These are phyloP conservation scores for Diachasmimorpha longicaudata DNA, from an alignment of 1,140 invertebrate species.

Conservation along the genomic window DNA sequence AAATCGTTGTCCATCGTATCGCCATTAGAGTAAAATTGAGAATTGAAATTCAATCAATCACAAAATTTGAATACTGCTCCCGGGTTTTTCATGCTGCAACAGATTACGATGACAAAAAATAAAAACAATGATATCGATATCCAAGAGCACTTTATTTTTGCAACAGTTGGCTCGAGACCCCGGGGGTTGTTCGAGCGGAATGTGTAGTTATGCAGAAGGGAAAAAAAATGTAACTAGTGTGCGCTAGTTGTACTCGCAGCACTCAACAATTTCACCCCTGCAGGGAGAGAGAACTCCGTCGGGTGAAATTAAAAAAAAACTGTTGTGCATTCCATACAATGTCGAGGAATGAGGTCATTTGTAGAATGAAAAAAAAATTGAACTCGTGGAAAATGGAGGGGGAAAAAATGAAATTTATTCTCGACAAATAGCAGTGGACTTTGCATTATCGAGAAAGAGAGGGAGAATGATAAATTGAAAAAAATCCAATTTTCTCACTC, in stretches of 20 bases:
- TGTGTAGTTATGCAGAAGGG: neutral
- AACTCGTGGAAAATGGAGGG: too few relatives aligned
- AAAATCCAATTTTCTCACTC: neutral
- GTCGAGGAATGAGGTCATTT: too few relatives aligned
- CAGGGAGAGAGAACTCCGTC: too few relatives aligned
- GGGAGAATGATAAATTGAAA: neutral
- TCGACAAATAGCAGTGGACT: neutral
- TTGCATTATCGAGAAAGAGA: neutral
- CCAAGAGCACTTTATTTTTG: conserved; percentile 24
- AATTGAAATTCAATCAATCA: conserved; percentile 1
- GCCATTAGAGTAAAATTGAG: neutral
- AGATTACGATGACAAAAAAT: conserved; percentile 15
- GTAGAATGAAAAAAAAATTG: too few relatives aligned
- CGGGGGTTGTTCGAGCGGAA: neutral
- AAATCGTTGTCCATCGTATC: too few relatives aligned
- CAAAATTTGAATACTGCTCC: conserved; percentile 15
- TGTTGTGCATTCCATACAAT: too few relatives aligned
- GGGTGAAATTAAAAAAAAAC: too few relatives aligned
- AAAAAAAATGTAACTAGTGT: neutral
- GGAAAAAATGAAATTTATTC: neutral
- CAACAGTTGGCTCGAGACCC: conserved; percentile 18
- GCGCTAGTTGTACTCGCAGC: neutral
- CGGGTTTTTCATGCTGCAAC: neutral
- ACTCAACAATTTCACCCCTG: too few relatives aligned
- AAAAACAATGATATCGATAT: conserved; percentile 13